Conservation (phyloP, 2,113 vertebrate genomes). For the Oryzias melastigma region DNA sequence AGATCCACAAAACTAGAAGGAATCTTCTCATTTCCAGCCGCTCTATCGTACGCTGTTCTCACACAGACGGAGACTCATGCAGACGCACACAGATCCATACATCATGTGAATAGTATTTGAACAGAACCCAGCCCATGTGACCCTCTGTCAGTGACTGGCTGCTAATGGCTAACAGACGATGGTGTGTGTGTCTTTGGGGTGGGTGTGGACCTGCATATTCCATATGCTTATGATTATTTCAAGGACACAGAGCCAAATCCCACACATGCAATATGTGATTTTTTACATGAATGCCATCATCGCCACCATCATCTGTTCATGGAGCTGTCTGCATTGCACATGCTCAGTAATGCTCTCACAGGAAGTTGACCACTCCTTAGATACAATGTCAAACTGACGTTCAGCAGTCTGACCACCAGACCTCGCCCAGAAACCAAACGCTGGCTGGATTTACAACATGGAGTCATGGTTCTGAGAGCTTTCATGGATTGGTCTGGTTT, state of each 20-base stretch:
- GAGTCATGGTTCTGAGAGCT: too few species aligned
- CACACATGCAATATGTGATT: constrained; percentile 35
- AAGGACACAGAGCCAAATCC: constrained; percentile 19
- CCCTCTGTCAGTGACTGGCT: constrained; percentile 50
- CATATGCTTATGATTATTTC: constrained; percentile 39
- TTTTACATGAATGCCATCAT: background rate
- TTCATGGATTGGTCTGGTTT: too few species aligned
- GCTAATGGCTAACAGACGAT: constrained; percentile 60
- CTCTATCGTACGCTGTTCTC: too few species aligned
- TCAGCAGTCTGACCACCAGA: background rate
- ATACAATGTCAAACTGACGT: constrained; percentile 5
- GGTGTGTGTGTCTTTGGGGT: background rate
- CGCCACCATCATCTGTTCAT: constrained; percentile 27
- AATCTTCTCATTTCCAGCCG: too few species aligned
- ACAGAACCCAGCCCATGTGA: constrained; percentile 47
- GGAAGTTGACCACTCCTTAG: constrained; percentile 42
- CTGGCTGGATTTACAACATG: too few species aligned
- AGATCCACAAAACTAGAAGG: too few species aligned
- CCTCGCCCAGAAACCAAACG: constrained; percentile 9
- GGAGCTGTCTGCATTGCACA: constrained; percentile 18
- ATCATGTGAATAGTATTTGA: constrained; percentile 58
- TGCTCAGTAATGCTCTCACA: constrained; percentile 53
- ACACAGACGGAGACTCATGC: background rate
- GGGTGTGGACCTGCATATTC: constrained; percentile 39
- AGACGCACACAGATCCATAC: constrained; percentile 36